Percentiles rank a stretch among this genome's conserved stretches.
These are phyloP conservation scores for Eulemur macaco DNA, from an alignment of 2,113 vertebrate genomes.

Conservation along the genomic window DNA sequence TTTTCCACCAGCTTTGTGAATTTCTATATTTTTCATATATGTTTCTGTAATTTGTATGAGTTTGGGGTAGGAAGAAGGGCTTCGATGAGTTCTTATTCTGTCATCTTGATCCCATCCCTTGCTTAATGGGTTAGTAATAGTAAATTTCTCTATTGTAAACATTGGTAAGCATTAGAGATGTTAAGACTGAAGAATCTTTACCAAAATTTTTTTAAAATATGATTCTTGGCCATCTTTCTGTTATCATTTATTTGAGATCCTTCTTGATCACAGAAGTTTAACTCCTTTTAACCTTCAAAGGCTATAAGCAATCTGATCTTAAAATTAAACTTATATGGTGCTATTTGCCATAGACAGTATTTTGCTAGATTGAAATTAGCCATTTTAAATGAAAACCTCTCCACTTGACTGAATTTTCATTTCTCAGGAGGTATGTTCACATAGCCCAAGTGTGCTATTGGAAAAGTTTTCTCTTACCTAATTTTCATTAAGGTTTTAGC, in stretches of 20 bases:
- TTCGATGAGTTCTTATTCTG: not conserved
- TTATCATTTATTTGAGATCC: not conserved
- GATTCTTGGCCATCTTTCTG: not conserved
- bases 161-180: not conserved
- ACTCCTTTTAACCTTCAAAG: conserved; percentile 1
- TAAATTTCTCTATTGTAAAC: not conserved
- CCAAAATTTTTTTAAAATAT: not conserved
- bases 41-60: not conserved
- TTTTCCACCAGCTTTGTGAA: not conserved
- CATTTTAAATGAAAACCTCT: conserved; percentile 50
- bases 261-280: not conserved
- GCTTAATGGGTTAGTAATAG: not conserved
- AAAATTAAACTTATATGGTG: not conserved
- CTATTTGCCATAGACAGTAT: not conserved
- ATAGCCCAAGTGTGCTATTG: not conserved
- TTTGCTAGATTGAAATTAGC: conserved; percentile 27
- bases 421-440: not conserved
- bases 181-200: not conserved
- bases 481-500: conserved; percentile 47
- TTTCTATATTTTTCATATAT: not conserved
- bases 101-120: not conserved
- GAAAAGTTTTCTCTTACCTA: not conserved
- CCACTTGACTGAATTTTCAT: not conserved
- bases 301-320: conserved; percentile 7
- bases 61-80: not conserved